Evolutionary conservation across 2,113 vertebrate genomes (phyloP).

Genomic region (Phalacrocorax brasilianus): DNA sequence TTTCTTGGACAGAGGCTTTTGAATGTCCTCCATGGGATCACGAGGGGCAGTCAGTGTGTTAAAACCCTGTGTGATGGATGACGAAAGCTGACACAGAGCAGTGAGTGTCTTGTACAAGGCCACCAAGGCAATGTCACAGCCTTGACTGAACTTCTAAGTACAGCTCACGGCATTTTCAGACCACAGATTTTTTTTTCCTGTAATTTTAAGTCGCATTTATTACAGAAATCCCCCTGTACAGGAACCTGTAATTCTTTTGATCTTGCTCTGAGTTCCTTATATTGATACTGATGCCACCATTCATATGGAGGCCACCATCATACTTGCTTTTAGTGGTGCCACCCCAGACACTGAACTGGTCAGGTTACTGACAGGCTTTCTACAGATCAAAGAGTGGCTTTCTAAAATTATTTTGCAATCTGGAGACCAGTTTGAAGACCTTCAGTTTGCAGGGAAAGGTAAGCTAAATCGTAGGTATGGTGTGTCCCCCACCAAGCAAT

Average conservation of each 20-base stretch:
- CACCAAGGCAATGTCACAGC: background rate
- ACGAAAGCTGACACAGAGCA: background rate
- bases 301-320: background rate
- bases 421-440: background rate
- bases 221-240: background rate
- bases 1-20: background rate
- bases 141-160: background rate
- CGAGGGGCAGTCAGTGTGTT: background rate
- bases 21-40: background rate
- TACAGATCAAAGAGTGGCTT: background rate
- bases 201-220: background rate
- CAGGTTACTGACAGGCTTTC: background rate
- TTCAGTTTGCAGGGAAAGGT: background rate
- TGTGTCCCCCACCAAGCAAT: background rate
- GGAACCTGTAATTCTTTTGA: background rate
- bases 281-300: background rate
- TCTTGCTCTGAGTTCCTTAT: background rate
- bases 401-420: background rate
- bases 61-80: background rate
- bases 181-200: background rate
- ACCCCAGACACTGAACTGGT: background rate
- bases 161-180: background rate
- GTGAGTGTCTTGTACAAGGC: background rate
- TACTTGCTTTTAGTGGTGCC: background rate
- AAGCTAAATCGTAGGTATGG: background rate